Conservation (phyloP, 2,797 vertebrate species). For the Hoplostethus atlanticus region DNA sequence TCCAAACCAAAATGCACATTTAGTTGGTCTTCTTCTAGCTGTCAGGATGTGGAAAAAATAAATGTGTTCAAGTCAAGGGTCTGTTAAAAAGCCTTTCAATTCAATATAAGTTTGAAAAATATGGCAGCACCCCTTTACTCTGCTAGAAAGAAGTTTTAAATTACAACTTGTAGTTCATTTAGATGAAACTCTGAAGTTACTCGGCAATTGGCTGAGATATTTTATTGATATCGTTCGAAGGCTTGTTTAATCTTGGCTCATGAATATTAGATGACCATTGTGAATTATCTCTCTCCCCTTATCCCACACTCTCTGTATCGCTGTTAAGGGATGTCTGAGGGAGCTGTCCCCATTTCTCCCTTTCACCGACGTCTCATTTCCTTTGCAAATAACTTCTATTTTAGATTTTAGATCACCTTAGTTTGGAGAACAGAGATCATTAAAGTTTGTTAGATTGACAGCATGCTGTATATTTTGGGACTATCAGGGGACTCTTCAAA, state of each 20-base stretch:
- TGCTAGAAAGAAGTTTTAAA: not conserved
- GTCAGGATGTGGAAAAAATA: too few species aligned
- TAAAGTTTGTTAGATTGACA: not conserved
- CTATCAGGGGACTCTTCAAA: too few species aligned
- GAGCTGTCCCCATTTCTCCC: constrained; percentile 6
- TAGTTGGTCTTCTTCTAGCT: too few species aligned
- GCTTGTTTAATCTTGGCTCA: constrained; percentile 25
- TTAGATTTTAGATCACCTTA: not conserved
- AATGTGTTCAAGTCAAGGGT: not conserved
- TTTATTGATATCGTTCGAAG: constrained; percentile 30
- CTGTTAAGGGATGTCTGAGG: constrained; percentile 9
- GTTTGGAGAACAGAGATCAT: not conserved
- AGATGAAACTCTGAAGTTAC: constrained; percentile 5
- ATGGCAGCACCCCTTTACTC: not conserved
- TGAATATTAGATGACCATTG: constrained; percentile 20
- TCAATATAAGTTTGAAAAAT: too few species aligned
- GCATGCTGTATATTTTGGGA: not conserved
- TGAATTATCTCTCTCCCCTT: constrained; percentile 18
- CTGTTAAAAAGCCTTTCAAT: not conserved
- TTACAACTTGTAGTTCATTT: not conserved
- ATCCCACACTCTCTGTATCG: not conserved
- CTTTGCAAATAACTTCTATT: not conserved
- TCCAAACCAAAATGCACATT: not conserved
- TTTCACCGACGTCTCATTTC: not conserved
- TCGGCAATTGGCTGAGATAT: constrained; percentile 6